Evolutionary conservation across 2,888 invertebrate genomes (phyloP).

Genomic region (Ferdinandea cuprea): DNA sequence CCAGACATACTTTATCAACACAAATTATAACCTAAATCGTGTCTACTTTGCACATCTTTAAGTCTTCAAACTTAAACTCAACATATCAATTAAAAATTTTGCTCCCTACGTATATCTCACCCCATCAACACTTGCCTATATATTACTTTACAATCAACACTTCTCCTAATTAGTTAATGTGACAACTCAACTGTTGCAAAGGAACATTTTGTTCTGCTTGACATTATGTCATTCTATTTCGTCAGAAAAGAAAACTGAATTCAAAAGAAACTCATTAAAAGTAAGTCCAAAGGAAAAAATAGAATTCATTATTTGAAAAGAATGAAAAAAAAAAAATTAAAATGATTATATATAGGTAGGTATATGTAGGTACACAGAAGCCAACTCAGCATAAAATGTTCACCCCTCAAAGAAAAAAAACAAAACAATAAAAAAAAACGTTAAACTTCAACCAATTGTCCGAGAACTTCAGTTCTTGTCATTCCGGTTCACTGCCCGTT

Average conservation of each 20-base stretch:
- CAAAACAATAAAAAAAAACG: conserved; percentile 35
- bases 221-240: conserved; percentile 65
- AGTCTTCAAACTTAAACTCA: neutral
- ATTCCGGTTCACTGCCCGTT: conserved; percentile 72
- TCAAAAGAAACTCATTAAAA: conserved; percentile 73
- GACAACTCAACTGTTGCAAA: conserved; percentile 70
- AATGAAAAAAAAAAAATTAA: conserved; percentile 23
- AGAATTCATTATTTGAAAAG: conserved; percentile 61
- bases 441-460: conserved; percentile 73
- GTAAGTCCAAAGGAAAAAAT: conserved; percentile 47
- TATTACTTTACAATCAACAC: conserved; percentile 64
- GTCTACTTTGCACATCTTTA: no score
- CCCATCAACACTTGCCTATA: conserved; percentile 9
- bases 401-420: conserved; percentile 43
- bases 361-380: conserved; percentile 45
- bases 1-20: no score
- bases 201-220: conserved; percentile 37
- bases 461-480: conserved; percentile 74
- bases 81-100: neutral
- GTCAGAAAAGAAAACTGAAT: conserved; percentile 40
- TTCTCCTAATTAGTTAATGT: conserved; percentile 73
- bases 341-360: conserved; percentile 13
- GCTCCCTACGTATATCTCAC: neutral
- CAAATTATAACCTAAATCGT: no score
- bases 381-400: conserved; percentile 70